Conservation (phyloP, 1,140 invertebrate genomes). For the Archivesica marissinica region DNA sequence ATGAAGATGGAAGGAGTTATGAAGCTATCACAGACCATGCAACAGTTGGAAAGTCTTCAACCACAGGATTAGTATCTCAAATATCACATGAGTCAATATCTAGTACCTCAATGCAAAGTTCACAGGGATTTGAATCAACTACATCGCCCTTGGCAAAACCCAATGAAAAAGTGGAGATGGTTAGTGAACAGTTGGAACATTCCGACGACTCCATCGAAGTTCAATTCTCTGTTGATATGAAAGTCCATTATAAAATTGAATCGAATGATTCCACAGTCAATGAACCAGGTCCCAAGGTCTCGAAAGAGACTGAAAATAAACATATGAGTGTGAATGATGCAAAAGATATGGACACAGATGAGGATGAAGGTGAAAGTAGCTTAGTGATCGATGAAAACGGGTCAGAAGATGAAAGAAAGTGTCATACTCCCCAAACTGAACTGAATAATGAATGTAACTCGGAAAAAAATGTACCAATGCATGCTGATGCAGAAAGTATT, state of each 20-base stretch:
- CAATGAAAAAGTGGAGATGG: neutral
- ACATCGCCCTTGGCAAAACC: neutral
- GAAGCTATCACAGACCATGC: too few species aligned
- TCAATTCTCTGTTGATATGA: neutral
- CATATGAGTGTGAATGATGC: neutral
- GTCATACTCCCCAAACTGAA: too few species aligned
- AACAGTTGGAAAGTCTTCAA: too few species aligned
- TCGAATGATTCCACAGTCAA: neutral
- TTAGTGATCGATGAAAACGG: slow-evolving; percentile 43
- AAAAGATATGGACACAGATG: neutral
- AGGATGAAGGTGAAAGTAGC: slow-evolving; percentile 35
- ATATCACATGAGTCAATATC: neutral
- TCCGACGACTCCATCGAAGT: slow-evolving; percentile 25
- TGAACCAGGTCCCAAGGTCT: neutral
- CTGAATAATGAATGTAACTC: neutral
- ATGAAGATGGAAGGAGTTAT: too few species aligned
- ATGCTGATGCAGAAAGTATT: too few species aligned
- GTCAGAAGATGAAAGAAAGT: slow-evolving; percentile 13
- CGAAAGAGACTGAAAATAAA: neutral
- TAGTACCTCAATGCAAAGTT: neutral
- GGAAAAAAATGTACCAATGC: neutral
- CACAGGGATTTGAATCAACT: slow-evolving; percentile 11
- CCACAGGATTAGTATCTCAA: neutral
- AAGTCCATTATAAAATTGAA: neutral
- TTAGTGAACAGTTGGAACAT: neutral